Evolutionary conservation across 2,797 vertebrate genomes (phyloP).

Genomic region (Delichon dasypus): DNA sequence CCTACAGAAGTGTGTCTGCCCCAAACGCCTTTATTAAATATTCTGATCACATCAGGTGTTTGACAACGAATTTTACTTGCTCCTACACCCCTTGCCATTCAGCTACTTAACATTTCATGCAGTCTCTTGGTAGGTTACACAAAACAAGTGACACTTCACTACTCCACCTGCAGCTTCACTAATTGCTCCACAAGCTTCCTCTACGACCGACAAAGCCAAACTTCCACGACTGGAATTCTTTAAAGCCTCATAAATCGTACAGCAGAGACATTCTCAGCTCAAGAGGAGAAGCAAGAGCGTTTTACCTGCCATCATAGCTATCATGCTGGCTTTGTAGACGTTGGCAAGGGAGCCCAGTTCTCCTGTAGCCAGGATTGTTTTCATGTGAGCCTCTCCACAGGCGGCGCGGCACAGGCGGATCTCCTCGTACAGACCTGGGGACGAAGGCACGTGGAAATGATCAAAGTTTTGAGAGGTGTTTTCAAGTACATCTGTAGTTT

Average conservation of each 20-base stretch:
- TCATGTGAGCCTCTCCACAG: constrained; percentile 92
- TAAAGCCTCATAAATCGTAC: not conserved
- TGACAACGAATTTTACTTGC: not conserved
- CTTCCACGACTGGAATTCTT: fast-evolving
- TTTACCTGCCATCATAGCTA: constrained; percentile 97
- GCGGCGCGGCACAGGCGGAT: constrained; percentile 86
- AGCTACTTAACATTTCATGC: not conserved
- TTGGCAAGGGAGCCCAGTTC: constrained; percentile 90
- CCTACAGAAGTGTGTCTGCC: not conserved
- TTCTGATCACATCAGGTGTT: not conserved
- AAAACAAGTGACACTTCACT: not conserved
- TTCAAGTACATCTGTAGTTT: constrained; percentile 16
- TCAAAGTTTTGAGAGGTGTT: not conserved
- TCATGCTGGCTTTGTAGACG: constrained; percentile 93
- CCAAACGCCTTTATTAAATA: not conserved
- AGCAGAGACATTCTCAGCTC: not conserved
- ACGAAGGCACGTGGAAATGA: not conserved
- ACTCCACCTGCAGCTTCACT: not conserved
- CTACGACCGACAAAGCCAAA: not conserved
- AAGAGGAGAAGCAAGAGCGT: not conserved
- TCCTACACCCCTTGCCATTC: not conserved
- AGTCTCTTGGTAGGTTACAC: not conserved
- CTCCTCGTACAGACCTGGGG: constrained; percentile 88
- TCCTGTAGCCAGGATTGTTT: constrained; percentile 92
- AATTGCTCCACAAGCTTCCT: not conserved